phyloP scores from a whole-genome alignment of 92 coral and sea anemone genomes.

The Desmophyllum pertusum region DNA sequence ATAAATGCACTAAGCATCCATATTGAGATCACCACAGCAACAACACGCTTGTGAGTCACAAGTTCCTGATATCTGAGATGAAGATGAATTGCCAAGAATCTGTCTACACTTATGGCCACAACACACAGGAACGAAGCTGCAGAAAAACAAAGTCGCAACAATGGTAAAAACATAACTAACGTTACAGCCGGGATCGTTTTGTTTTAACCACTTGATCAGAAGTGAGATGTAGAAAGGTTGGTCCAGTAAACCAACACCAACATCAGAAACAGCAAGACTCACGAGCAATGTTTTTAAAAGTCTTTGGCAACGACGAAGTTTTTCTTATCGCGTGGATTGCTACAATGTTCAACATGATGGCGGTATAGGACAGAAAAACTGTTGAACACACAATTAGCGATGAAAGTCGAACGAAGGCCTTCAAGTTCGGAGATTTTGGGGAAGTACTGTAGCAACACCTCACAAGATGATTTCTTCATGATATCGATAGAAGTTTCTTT shows the following conservation, averaged over 20 bases:
- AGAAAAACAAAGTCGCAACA: neutral
- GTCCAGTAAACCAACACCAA: neutral
- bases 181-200: neutral
- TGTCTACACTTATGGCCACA: slow-evolving; percentile 12
- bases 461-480: neutral
- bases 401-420: neutral
- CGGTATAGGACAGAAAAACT: neutral
- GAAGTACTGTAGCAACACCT: neutral
- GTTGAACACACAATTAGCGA: neutral
- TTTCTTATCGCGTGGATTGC: slow-evolving; percentile 11
- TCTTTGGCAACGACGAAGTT: slow-evolving; percentile 13
- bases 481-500: neutral
- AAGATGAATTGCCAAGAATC: slow-evolving; percentile 24
- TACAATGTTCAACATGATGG: slow-evolving; percentile 14
- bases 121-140: neutral
- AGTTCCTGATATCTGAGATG: slow-evolving; percentile 38
- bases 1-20: slow-evolving; percentile 2
- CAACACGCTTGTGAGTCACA: slow-evolving; percentile 33
- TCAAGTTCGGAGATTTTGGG: neutral
- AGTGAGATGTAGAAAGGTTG: neutral
- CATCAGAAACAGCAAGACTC: slow-evolving; percentile 23
- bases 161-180: neutral
- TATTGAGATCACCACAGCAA: neutral
- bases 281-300: slow-evolving; percentile 15
- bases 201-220: neutral